Conservation (phyloP, 2,888 invertebrate genomes). For the Drosophila austrosaltans region DNA sequence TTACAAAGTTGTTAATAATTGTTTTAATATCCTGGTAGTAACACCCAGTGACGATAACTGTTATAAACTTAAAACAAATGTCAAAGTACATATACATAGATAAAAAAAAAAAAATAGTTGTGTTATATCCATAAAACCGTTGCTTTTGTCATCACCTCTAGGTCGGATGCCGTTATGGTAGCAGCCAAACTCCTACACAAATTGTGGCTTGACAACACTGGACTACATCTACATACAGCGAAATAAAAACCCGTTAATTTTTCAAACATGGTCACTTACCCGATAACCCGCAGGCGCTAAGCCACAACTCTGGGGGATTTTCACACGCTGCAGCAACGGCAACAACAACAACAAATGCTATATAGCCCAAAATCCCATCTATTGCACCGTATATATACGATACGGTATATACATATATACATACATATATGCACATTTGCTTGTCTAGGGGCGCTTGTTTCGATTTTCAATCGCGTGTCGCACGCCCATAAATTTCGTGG, state of each 20-base stretch:
- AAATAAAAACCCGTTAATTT: constrained; percentile 14
- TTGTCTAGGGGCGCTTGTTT: constrained; percentile 38
- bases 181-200: background rate
- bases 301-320: constrained; percentile 32
- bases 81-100: too few species aligned
- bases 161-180: background rate
- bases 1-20: too few species aligned
- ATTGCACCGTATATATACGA: constrained; percentile 36
- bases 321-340: constrained; percentile 58
- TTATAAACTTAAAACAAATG: too few species aligned
- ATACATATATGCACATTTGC: constrained; percentile 13
- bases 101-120: too few species aligned
- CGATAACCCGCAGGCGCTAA: constrained; percentile 10
- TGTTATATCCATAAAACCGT: background rate
- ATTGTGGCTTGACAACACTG: background rate
- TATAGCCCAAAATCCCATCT: constrained; percentile 35
- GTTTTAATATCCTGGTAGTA: too few species aligned
- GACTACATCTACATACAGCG: background rate
- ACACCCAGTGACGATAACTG: too few species aligned
- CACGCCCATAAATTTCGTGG: constrained; percentile 62
- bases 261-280: constrained; percentile 5
- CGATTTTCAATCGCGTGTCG: constrained; percentile 72
- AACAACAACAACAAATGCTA: constrained; percentile 4
- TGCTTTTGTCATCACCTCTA: background rate
- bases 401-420: background rate